Evolutionary conservation across 2,797 vertebrate genomes (phyloP), one percentile per base, ranked within the genome.

Genomic region (Yasuhikotakia modesta): DNA sequence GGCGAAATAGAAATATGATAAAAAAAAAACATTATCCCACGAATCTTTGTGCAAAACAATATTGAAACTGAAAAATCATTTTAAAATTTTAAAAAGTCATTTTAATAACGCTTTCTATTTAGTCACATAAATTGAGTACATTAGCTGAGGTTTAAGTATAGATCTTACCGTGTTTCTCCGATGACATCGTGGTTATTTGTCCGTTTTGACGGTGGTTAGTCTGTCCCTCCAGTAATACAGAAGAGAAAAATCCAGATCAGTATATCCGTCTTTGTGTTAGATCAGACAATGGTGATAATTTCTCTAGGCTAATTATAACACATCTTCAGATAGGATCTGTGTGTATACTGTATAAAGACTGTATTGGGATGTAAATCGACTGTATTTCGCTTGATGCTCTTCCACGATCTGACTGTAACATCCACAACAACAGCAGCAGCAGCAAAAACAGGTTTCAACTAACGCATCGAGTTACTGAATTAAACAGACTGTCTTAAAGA

Each of bases 81-180:
- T 35, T n/a, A n/a, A n/a, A n/a, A n/a, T n/a, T n/a, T n/a, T n/a
- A n/a, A n/a, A n/a, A n/a, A 50, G 13, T 63, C 2, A 22, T 27
- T 65, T 75, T n/a, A 24, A 0, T 12, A 19, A 39, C 17, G 21
- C 17, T 50, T 39, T 35, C 1, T 32, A 64, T 65, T 30, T 12
- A 27, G 21, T 10, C 1, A 32, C 48, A 48, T 57, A 2, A 11
- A 32, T 12, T 16, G 4, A 53, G 24, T 50, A 8, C 19, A 70
- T 52, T 19, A 63, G 45, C 19, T 19, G 70, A 45, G 43, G 12
- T 55, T 53, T 77, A 16, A 84, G 70, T 17, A 48, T 21, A n/a
- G 55, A n/a, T 39, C 90, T 90, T 86, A 94, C 93, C 93, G 92
- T 93, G 92, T 89, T 94, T 94, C 84, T 91, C 92, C 58, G 92